Evolutionary conservation across 2,113 vertebrate species (phyloP).

Genomic region (Engraulis encrasicolus): DNA sequence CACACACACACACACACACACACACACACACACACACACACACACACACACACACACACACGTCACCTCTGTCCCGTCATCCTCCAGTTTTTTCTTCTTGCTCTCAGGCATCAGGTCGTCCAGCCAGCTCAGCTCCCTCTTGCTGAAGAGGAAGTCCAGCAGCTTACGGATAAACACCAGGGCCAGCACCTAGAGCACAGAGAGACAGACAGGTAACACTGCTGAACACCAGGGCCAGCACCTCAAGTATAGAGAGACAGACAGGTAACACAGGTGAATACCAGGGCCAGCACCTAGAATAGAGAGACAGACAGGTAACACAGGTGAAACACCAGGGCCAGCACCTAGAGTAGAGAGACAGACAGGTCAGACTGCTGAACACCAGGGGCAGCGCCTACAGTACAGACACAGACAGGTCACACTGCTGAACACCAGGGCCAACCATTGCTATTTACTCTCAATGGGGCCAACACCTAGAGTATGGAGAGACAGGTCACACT

Average conservation of each 20-base stretch:
- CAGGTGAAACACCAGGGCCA: neutral
- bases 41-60: neutral
- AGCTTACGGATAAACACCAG: slow-evolving; percentile 96
- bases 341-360: no score
- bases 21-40: slow-evolving; percentile 61
- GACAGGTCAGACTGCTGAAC: slow-evolving; percentile 94
- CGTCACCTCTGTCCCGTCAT: slow-evolving; percentile 86
- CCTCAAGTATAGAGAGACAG: no score
- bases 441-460: no score
- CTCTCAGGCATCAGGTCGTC: slow-evolving; percentile 99
- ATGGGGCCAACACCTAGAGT: no score
- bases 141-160: slow-evolving; percentile 93
- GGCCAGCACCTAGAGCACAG: slow-evolving; percentile 85
- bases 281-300: slow-evolving; percentile 89
- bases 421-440: slow-evolving; percentile 96
- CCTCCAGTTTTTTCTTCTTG: slow-evolving; percentile 99
- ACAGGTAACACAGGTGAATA: slow-evolving; percentile 98
- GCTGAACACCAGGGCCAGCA: no score
- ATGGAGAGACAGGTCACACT: no score
- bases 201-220: neutral
- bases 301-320: neutral
- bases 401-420: no score
- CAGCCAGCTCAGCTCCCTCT: slow-evolving; percentile 96
- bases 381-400: slow-evolving; percentile 92
- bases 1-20: slow-evolving; percentile 1